Base-by-base conservation (phyloP, 2,888 invertebrate genomes). In the Cosmopolites sordidus region DNA sequence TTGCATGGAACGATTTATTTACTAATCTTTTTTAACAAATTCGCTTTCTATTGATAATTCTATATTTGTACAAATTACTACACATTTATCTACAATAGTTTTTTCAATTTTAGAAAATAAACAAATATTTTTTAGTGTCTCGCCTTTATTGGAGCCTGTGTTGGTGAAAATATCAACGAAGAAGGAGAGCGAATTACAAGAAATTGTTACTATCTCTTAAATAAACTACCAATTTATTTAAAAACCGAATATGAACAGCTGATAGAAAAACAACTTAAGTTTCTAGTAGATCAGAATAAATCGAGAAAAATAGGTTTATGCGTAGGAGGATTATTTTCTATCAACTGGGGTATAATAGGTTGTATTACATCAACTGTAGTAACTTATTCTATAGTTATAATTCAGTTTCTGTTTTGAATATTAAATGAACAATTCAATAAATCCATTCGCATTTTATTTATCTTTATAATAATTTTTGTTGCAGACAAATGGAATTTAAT, bases 331-430 rank as follows among this genome's bases (percentile, higher is more conserved):
- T 56, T 59, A 30, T 59, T 54, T 43, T 45, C 22, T 16, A 18
- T 59, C 9, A 51, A 59, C 41, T 51, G 54, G 46, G 47, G 48
- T 12, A 56, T 59, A 37, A 39, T 59, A 17, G 56, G 59, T 4
- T 51, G 46, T 8, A 56, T 59, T 12, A 44, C 46, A 9, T 42
- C 51, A 1, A 54, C 54, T 11, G 51, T 56, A 1, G 51, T 54
- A 12, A 50, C 54, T 2, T 59, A 59, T 44, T 48, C 51, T 22
- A 56, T 59, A 18, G 56, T 59, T 8, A 54, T 49, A 8, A 47
- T 56, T 18, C 56, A 59, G 42, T 59, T 56, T 47, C 15, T 54
- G 8, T 12, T 45, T 1, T 33, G 11, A 33, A 33, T 9, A 33
- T 33, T 27, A 27, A 27, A 27, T 6, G 27, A 27, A 27, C n/a